phyloP scores from a whole-genome alignment of 2,888 invertebrate species.

The Leucania comma region DNA sequence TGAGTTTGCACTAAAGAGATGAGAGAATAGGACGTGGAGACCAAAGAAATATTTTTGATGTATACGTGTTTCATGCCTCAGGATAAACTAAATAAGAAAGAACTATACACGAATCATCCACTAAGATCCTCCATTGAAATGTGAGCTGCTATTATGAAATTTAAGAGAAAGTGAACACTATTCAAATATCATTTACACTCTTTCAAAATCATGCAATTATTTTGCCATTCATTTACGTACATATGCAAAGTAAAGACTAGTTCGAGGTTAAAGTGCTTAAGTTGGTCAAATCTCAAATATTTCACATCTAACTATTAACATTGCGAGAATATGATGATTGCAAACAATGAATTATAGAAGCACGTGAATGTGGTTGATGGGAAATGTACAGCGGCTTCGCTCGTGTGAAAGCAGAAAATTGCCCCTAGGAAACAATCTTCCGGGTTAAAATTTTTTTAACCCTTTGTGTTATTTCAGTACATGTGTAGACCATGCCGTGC shows the following conservation, averaged over 20 bases:
- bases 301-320: conserved; percentile 22
- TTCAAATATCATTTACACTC: not conserved
- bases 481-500: too few species aligned
- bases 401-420: too few species aligned
- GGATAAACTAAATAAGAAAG: not conserved
- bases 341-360: conserved; percentile 2
- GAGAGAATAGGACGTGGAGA: not conserved
- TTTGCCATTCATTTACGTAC: not conserved
- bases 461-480: too few species aligned
- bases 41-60: not conserved
- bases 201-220: conserved; percentile 1
- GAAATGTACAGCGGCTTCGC: too few species aligned
- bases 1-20: not conserved
- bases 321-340: conserved; percentile 5
- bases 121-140: not conserved
- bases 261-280: conserved; percentile 8
- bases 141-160: not conserved
- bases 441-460: too few species aligned
- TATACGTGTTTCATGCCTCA: not conserved
- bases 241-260: not conserved
- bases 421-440: too few species aligned
- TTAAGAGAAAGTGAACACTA: not conserved
- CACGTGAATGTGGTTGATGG: not conserved
- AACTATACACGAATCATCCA: too few species aligned
- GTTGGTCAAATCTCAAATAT: conserved; percentile 15